A percentile compares a stretch with the other conserved stretches of the same genome.
These are phyloP conservation scores for Bungarus multicinctus DNA, from an alignment of 2,113 vertebrate species.

Conservation along the genomic window DNA sequence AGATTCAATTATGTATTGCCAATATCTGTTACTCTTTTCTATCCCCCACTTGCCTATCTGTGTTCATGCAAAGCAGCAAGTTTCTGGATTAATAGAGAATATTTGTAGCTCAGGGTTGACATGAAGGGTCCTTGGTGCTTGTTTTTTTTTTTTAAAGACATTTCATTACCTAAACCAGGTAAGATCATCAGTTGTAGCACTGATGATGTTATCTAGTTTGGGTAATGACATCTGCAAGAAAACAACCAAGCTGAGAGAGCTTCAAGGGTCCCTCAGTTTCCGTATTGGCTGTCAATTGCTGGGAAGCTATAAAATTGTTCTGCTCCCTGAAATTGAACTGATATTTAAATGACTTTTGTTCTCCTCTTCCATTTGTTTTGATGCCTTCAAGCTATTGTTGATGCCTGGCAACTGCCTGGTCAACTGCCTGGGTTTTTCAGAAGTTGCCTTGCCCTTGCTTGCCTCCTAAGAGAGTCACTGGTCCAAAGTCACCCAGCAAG, in stretches of 20 bases:
- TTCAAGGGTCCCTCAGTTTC: background rate
- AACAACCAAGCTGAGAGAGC: background rate
- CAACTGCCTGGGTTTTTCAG: background rate
- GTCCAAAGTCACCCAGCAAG: background rate
- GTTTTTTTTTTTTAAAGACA: background rate
- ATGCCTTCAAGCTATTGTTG: background rate
- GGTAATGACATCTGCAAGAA: background rate
- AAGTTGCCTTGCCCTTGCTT: background rate
- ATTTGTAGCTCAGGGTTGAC: background rate
- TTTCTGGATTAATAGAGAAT: background rate
- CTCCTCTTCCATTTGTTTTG: background rate
- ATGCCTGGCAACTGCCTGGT: background rate
- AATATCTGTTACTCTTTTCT: conserved; percentile 10
- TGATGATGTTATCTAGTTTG: background rate
- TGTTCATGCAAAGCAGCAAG: background rate
- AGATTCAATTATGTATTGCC: conserved; percentile 1
- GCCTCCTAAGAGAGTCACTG: background rate
- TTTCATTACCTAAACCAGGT: background rate
- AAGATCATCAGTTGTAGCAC: background rate
- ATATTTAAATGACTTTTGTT: background rate
- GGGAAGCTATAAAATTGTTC: background rate
- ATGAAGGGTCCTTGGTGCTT: background rate
- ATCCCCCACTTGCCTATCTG: background rate
- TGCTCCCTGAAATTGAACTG: background rate
- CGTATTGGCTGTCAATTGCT: background rate